phyloP scores from a whole-genome alignment of 2,888 invertebrate genomes.

The Drosophila rubida region DNA sequence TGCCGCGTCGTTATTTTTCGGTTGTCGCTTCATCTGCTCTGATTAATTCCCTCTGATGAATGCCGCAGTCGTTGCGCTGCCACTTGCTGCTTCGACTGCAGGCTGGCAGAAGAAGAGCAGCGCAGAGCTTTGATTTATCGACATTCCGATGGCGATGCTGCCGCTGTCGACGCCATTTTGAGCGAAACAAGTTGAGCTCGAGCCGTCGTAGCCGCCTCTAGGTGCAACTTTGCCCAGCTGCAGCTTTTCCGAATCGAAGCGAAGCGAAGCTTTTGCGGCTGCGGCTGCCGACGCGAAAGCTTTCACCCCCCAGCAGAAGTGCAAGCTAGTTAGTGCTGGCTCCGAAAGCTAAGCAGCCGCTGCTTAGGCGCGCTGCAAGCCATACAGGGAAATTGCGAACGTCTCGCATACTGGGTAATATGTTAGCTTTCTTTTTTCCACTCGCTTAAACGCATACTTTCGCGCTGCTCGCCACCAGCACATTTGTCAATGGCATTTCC shows the following conservation, averaged over 20 bases:
- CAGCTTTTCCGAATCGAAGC: slow-evolving; percentile 41
- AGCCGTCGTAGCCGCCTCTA: slow-evolving; percentile 15
- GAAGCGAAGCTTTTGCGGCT: slow-evolving; percentile 40
- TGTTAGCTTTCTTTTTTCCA: not conserved
- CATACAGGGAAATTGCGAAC: slow-evolving; percentile 19
- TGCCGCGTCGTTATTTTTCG: slow-evolving; percentile 77
- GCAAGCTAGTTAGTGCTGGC: slow-evolving; percentile 44
- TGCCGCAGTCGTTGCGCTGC: slow-evolving; percentile 53
- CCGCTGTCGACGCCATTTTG: slow-evolving; percentile 63
- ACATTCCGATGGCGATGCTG: slow-evolving; percentile 58
- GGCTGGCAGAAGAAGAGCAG: slow-evolving; percentile 23
- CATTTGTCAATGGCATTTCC: slow-evolving; percentile 49
- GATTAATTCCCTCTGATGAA: slow-evolving; percentile 77
- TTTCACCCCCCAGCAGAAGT: slow-evolving; percentile 43
- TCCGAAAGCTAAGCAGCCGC: slow-evolving; percentile 30
- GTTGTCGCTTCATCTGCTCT: slow-evolving; percentile 78
- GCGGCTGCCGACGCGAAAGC: slow-evolving; percentile 35
- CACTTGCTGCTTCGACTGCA: slow-evolving; percentile 51
- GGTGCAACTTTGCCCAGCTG: slow-evolving; percentile 59
- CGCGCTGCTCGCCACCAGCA: not conserved
- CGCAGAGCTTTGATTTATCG: slow-evolving; percentile 71
- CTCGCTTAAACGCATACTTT: slow-evolving; percentile 4
- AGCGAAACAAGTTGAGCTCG: slow-evolving; percentile 1
- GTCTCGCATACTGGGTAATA: slow-evolving; percentile 13
- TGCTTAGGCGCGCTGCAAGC: slow-evolving; percentile 28